Evolutionary conservation across 1,140 invertebrate genomes (phyloP).

Genomic region (Zaprionus lachaisei): DNA sequence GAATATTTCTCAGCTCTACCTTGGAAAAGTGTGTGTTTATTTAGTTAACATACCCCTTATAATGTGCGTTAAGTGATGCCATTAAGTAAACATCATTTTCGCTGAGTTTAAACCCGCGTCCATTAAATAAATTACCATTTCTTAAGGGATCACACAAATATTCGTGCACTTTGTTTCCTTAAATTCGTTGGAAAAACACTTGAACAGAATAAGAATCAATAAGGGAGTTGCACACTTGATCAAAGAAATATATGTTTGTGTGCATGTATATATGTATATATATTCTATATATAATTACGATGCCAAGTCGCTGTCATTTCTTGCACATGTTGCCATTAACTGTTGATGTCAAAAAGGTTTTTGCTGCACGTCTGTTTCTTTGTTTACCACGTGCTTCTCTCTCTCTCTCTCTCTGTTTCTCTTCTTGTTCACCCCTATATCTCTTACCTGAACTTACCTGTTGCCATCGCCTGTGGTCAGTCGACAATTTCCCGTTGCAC

Average conservation of each 20-base stretch:
- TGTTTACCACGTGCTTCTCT: slow-evolving; percentile 25
- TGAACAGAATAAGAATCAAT: slow-evolving; percentile 1
- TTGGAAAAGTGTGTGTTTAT: background rate
- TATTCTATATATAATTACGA: slow-evolving; percentile 47
- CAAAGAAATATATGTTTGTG: background rate
- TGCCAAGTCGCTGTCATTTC: slow-evolving; percentile 41
- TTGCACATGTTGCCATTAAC: slow-evolving; percentile 63
- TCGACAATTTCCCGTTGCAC: slow-evolving; percentile 25
- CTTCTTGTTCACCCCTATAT: background rate
- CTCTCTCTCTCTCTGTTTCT: background rate
- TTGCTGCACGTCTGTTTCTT: background rate
- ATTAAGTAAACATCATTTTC: background rate
- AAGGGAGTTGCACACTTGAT: slow-evolving; percentile 11
- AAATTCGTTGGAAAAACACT: slow-evolving; percentile 3
- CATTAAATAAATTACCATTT: slow-evolving; percentile 7
- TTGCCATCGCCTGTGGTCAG: slow-evolving; percentile 19
- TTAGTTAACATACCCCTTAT: slow-evolving; percentile 5
- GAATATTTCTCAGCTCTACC: background rate
- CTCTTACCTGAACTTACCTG: slow-evolving; percentile 1
- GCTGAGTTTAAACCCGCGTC: background rate
- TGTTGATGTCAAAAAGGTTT: slow-evolving; percentile 30
- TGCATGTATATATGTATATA: slow-evolving; percentile 4
- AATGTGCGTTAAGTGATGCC: slow-evolving; percentile 4
- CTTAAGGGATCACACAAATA: slow-evolving; percentile 6
- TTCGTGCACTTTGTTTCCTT: background rate